Base-by-base conservation (phyloP, 2,797 vertebrate species). In the Semaprochilodus insignis region DNA sequence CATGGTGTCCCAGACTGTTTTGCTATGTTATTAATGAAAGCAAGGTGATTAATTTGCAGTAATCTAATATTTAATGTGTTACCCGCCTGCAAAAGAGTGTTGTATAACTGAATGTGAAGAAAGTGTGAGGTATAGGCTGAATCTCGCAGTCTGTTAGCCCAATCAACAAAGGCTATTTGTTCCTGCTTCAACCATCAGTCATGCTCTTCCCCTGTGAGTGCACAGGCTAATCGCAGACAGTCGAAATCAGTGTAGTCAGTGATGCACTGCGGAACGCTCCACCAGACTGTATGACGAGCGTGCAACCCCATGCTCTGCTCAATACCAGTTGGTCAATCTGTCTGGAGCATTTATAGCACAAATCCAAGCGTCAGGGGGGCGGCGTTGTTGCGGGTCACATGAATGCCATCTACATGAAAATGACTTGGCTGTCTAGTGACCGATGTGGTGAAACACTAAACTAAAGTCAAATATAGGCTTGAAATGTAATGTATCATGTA, bases 321-420 rank as follows among this genome's bases (percentile, higher is more conserved):
- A 77, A 73, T 57, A 74, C 66, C 76, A 82, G 74, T 60, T 70
- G 66, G 76, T 86, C 82, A 44, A 83, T 86, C 83, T 83, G 83
- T 86, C 83, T 81, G 79, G 85, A 81, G 79, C 79, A 65, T 86
- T 85, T 82, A 87, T 85, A 83, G 72, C 74, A 63, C 63, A 31
- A 57, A 69, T 69, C 75, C 52, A 63, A 78, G 82, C 76, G 76
- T 82, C 81, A 44, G 71, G 77, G 76, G 77, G 48, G 81, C 87
- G 31, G 31, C 31, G 1, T 1, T 31, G 31, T 31, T 31, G 3
- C 3, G 31, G 31, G 31, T 87, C 86, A 89, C 67, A 76, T 66
- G 57, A 85, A 81, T 86, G 82, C 87, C 81, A 81, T 62, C 76
- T 79, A 77, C 4, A 19, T 78, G 66, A 60, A 75, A 73, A 81